Percentiles rank a stretch among this genome's conserved stretches.
Evolutionary conservation across 2,888 invertebrate genomes (phyloP).

Genomic region (Phalangium opilio): DNA sequence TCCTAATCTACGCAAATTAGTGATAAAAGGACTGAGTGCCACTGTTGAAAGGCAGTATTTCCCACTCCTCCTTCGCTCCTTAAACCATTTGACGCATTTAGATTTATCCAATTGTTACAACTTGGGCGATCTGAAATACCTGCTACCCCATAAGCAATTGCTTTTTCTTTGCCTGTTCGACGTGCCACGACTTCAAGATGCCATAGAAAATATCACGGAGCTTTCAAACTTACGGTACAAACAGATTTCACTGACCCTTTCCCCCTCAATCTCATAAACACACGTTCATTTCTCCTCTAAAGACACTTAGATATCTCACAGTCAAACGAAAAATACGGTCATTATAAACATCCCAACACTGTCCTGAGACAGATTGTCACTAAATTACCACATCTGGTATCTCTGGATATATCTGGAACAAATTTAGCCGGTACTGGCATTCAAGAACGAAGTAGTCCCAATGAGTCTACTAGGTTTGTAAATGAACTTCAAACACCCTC

Average conservation of each 20-base stretch:
- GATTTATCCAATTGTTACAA: conserved; percentile 53
- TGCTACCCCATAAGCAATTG: conserved; percentile 49
- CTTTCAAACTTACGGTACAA: too few species aligned
- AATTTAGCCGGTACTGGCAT: conserved; percentile 73
- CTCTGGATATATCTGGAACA: conserved; percentile 88
- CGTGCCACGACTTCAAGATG: conserved; percentile 45
- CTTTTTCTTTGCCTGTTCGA: conserved; percentile 63
- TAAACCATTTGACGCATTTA: conserved; percentile 47
- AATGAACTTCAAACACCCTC: too few species aligned
- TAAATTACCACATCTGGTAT: conserved; percentile 54
- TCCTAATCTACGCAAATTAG: conserved; percentile 43
- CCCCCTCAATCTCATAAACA: too few species aligned
- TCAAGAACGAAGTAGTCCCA: conserved; percentile 11
- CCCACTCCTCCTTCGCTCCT: conserved; percentile 41
- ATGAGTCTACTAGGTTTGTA: conserved; percentile 3
- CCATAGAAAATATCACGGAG: too few species aligned
- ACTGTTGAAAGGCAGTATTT: conserved; percentile 24
- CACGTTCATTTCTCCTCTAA: conserved; percentile 19
- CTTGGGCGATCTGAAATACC: conserved; percentile 48
- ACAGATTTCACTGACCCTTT: too few species aligned
- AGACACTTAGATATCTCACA: conserved; percentile 68
- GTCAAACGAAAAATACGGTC: conserved; percentile 28
- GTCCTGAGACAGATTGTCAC: conserved; percentile 53
- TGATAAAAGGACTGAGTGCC: conserved; percentile 36
- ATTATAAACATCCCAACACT: conserved; percentile 57